Base-by-base conservation (phyloP, 1,140 invertebrate genomes). In the Liolophura sinensis region DNA sequence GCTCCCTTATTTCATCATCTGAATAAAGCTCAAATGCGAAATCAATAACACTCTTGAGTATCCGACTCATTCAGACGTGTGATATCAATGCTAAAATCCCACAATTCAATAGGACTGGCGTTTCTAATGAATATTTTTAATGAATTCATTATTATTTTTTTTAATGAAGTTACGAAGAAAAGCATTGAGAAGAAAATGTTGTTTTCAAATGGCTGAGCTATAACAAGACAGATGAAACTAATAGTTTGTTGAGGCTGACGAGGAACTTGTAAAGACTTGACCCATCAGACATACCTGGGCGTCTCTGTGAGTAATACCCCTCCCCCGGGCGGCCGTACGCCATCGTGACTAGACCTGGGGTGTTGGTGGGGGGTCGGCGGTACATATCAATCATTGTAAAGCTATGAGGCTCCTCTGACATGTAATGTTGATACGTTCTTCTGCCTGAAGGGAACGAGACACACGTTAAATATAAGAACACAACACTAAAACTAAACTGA, bases 301-400 rank as follows among this genome's bases (percentile, higher is more conserved):
- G 73, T 70, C 74, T 73, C 60, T 82, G 78, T 16, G 77, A 64
- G 68, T 82, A 82, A 64, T 83, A 84, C 18, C 81, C 81, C 54
- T 81, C 74, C n/a, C 68, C 67, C 25, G 82, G 81, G 57, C 82
- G 65, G 0, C 82, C 82, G 71, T 78, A 74, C 61, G 80, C 76
- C 62, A 79, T 75, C 27, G 74, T 70, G 40, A 82, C 73, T 57
- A 67, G 60, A 15, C 81, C 80, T 15, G 77, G 67, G 47, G 75
- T 59, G 49, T 82, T 82, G 22, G 81, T 83, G n/a, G 78, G 76
- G 18, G 72, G 74, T 61, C 81, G 63, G 50, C 77, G 69, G 67
- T 83, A 84, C 67, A 81, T 69, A 50, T 83, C 82, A 56, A 81
- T 81, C 55, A 73, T 81, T 1, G 77, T 62, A 66, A 77, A 83